These are phyloP conservation scores for Trissolcus brochymenae DNA, from an alignment of 2,888 invertebrate species.

Conservation along the genomic window DNA sequence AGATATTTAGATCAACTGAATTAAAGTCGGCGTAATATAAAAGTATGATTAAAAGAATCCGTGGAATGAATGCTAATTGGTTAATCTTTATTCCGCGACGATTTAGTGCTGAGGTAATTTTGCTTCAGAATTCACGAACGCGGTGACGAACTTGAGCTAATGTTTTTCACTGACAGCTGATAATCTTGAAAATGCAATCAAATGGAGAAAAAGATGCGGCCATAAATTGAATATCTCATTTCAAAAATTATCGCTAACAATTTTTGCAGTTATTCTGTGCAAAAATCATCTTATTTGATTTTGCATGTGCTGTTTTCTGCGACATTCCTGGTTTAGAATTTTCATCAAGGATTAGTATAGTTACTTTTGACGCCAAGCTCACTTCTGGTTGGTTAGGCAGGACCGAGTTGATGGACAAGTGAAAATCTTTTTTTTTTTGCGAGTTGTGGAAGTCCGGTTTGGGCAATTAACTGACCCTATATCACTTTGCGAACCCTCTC, in stretches of 20 bases:
- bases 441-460: constrained; percentile 50
- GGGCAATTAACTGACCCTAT: constrained; percentile 63
- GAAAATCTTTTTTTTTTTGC: constrained; percentile 54
- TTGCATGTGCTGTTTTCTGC: too few relatives aligned
- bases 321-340: too few relatives aligned
- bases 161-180: constrained; percentile 35
- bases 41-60: constrained; percentile 55
- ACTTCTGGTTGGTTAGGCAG: constrained; percentile 42
- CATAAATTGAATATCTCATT: too few relatives aligned
- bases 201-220: constrained; percentile 23
- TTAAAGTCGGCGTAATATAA: constrained; percentile 40
- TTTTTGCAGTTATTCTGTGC: too few relatives aligned
- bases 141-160: constrained; percentile 38
- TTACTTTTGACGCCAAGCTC: constrained; percentile 7
- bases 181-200: constrained; percentile 51
- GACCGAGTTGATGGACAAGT: constrained; percentile 11
- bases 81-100: constrained; percentile 49
- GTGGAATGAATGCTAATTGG: constrained; percentile 54
- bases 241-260: too few relatives aligned
- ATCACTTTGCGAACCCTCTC: constrained; percentile 62
- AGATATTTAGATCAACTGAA: constrained; percentile 49
- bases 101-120: constrained; percentile 46
- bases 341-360: too few relatives aligned
- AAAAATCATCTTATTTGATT: too few relatives aligned
- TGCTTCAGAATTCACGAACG: constrained; percentile 45